These are phyloP conservation scores for Mormyrops boulengeri DNA, from an alignment of 2,797 vertebrate species.

Conservation along the genomic window DNA sequence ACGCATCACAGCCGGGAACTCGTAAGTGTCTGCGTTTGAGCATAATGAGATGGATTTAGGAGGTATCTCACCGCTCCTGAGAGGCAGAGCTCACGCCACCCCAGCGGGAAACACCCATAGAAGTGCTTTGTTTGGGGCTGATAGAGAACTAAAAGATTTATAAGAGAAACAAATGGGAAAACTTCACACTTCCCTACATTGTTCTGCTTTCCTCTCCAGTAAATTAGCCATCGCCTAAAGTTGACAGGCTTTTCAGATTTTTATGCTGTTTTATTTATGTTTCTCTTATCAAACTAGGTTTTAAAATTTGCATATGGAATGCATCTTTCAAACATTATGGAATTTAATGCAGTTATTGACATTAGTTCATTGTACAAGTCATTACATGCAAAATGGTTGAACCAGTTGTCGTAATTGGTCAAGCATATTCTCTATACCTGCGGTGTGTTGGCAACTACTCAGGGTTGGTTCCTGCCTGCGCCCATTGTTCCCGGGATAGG, in stretches of 20 bases:
- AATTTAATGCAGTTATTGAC: neutral
- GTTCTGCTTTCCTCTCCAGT: neutral
- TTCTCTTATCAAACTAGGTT: neutral
- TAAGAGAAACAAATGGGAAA: neutral
- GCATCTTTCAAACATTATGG: neutral
- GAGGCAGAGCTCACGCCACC: neutral
- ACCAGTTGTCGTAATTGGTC: too few species aligned
- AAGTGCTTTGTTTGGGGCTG: neutral
- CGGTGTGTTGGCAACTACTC: too few species aligned
- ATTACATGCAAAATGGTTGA: too few species aligned
- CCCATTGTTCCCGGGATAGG: too few species aligned
- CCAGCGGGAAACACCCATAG: neutral
- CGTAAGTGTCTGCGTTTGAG: conserved; percentile 53
- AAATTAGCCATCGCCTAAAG: neutral
- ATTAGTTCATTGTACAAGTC: too few species aligned
- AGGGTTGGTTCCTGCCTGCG: too few species aligned
- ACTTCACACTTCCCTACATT: neutral
- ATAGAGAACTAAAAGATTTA: neutral
- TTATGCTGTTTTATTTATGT: neutral
- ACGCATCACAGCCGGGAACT: conserved; percentile 37
- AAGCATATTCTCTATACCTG: too few species aligned
- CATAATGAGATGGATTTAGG: conserved; percentile 43
- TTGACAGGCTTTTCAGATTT: neutral
- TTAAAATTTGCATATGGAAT: neutral
- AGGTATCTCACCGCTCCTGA: conserved; percentile 10